phyloP scores from a whole-genome alignment of 2,113 vertebrate genomes.

The Thryonomys swinderianus region DNA sequence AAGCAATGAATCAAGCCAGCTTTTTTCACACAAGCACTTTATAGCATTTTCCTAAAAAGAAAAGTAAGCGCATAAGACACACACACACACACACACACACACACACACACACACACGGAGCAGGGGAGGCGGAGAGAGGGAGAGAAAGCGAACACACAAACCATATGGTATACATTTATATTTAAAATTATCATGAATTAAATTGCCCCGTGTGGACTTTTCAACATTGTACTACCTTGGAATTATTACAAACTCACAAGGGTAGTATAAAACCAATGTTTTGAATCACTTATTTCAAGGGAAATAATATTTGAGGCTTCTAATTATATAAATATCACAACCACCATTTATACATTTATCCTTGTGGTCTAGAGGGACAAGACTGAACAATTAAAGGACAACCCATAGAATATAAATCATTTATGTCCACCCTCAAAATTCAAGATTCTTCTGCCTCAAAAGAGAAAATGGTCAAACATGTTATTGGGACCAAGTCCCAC shows the following conservation, averaged over 20 bases:
- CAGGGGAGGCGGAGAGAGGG: background rate
- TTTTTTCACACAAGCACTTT: background rate
- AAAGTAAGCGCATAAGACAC: background rate
- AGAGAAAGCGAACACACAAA: background rate
- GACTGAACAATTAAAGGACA: background rate
- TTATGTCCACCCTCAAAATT: background rate
- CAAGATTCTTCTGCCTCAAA: background rate
- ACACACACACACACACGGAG: background rate
- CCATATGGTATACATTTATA: background rate
- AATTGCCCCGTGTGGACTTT: conserved; percentile 2
- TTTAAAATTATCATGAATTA: conserved; percentile 51
- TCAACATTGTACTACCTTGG: background rate
- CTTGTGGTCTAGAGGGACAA: background rate
- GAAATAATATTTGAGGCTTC: conserved; percentile 30
- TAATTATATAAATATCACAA: conserved; percentile 52
- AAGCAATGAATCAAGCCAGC: background rate
- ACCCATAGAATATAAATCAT: background rate
- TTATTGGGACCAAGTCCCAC: too few relatives aligned
- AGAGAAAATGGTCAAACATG: background rate
- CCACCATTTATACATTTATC: conserved; percentile 54
- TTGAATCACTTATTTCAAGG: background rate
- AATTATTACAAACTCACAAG: conserved; percentile 28
- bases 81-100: background rate
- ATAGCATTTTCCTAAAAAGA: background rate
- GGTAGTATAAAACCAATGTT: conserved; percentile 19